A percentile compares a stretch with the other conserved stretches of the same genome.
Evolutionary conservation across 2,797 vertebrate species (phyloP).

Genomic region (Emys orbicularis): DNA sequence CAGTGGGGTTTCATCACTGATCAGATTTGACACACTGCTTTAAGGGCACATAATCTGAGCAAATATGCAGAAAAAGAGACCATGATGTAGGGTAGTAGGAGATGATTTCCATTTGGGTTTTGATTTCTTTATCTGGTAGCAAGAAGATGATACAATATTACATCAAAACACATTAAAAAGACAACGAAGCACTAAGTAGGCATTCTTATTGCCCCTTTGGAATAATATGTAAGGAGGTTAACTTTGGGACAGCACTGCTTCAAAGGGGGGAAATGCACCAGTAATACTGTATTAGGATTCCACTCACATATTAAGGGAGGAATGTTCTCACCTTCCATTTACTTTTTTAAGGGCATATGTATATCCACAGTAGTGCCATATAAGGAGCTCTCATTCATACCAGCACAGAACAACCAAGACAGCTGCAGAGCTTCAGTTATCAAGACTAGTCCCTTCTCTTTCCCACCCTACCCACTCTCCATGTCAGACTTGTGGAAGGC

Average conservation of each 20-base stretch:
- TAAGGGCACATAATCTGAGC: conserved; percentile 58
- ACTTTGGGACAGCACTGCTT: conserved; percentile 7
- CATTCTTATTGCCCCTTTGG: conserved; percentile 48
- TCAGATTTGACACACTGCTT: conserved; percentile 53
- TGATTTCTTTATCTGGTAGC: conserved; percentile 63
- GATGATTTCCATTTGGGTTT: conserved; percentile 66
- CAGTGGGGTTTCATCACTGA: conserved; percentile 73
- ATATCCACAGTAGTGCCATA: neutral
- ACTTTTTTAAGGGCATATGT: conserved; percentile 15
- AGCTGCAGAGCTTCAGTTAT: neutral
- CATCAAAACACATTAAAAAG: neutral
- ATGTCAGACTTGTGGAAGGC: conserved; percentile 21
- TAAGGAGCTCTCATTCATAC: neutral
- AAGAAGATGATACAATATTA: conserved; percentile 47
- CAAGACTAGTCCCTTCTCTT: conserved; percentile 33
- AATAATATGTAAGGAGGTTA: neutral
- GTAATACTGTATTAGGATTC: neutral
- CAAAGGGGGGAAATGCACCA: neutral
- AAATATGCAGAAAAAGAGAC: conserved; percentile 59
- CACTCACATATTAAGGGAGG: neutral
- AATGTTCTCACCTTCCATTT: conserved; percentile 8
- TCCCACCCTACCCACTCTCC: neutral
- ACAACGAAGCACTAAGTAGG: conserved; percentile 20
- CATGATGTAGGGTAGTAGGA: conserved; percentile 57
- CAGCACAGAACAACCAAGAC: neutral